A percentile compares a stretch with the other conserved stretches of the same genome.
Evolutionary conservation across 2,113 vertebrate genomes (phyloP).

Genomic region (Acanthochromis polyacanthus): DNA sequence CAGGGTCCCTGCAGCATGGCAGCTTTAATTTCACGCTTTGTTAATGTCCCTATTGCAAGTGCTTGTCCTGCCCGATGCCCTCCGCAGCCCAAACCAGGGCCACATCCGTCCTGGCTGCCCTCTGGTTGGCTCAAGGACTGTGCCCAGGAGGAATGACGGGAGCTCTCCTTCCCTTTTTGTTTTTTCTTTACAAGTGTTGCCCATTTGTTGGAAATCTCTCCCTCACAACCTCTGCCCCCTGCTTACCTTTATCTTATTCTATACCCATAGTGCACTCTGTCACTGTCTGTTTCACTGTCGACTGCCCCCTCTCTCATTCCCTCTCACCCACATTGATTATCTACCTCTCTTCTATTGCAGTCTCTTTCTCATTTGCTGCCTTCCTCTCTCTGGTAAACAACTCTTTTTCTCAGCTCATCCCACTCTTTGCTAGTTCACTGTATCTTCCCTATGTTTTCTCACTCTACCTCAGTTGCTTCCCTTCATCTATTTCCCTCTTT

Average conservation of each 20-base stretch:
- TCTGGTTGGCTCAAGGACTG: slow-evolving; percentile 52
- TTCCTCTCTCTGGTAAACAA: slow-evolving; percentile 70
- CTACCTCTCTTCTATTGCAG: slow-evolving; percentile 63
- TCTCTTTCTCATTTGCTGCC: slow-evolving; percentile 55
- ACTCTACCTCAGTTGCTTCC: slow-evolving; percentile 59
- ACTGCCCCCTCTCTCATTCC: slow-evolving; percentile 60
- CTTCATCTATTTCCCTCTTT: slow-evolving; percentile 57
- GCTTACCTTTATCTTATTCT: slow-evolving; percentile 67
- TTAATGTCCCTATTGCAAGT: slow-evolving; percentile 78
- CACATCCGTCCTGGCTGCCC: slow-evolving; percentile 69
- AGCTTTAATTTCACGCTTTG: slow-evolving; percentile 87
- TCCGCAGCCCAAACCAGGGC: slow-evolving; percentile 56
- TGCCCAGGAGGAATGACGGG: slow-evolving; percentile 1
- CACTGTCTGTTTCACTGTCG: slow-evolving; percentile 75
- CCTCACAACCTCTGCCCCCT: slow-evolving; percentile 56
- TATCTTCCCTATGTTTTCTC: slow-evolving; percentile 52
- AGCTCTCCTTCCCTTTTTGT: slow-evolving; percentile 15
- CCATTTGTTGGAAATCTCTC: slow-evolving; percentile 60
- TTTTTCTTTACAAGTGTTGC: slow-evolving; percentile 43
- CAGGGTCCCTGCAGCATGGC: slow-evolving; percentile 74
- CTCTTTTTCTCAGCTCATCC: slow-evolving; percentile 65
- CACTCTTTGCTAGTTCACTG: slow-evolving; percentile 57
- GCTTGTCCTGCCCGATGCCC: slow-evolving; percentile 62
- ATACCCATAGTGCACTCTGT: slow-evolving; percentile 63
- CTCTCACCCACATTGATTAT: slow-evolving; percentile 72